Evolutionary conservation across 2,797 vertebrate species (phyloP).

Genomic region (Salarias fasciatus): DNA sequence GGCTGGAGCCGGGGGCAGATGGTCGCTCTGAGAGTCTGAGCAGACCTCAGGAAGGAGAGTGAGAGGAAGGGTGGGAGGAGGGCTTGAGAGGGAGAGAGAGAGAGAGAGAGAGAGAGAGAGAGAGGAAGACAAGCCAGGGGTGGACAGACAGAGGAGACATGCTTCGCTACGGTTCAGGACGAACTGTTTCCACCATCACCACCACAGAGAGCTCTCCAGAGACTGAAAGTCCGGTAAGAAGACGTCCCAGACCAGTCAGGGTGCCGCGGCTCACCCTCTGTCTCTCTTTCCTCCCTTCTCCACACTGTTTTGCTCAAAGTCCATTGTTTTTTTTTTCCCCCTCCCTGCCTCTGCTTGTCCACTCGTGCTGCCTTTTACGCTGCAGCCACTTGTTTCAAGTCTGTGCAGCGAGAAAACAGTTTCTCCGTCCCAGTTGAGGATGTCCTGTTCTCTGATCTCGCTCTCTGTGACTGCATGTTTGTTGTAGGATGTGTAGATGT

Average conservation of each 20-base stretch:
- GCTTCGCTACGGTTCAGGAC: constrained; percentile 75
- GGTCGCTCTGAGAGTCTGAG: constrained; percentile 68
- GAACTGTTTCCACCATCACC: constrained; percentile 72
- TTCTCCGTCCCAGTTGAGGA: constrained; percentile 13
- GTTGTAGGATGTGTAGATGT: constrained; percentile 56
- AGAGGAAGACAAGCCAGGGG: constrained; percentile 64
- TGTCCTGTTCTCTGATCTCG: constrained; percentile 19
- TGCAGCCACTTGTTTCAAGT: constrained; percentile 21
- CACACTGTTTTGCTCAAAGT: constrained; percentile 22
- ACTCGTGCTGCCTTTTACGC: constrained; percentile 19
- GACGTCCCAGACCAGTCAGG: constrained; percentile 23
- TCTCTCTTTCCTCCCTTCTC: constrained; percentile 9
- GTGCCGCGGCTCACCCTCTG: constrained; percentile 10
- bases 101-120: constrained; percentile 60
- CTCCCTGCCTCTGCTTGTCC: constrained; percentile 31
- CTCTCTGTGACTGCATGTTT: constrained; percentile 28
- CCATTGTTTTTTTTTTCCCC: constrained; percentile 2
- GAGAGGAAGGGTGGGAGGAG: constrained; percentile 74
- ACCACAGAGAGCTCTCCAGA: constrained; percentile 70
- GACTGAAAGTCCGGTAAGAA: constrained; percentile 76
- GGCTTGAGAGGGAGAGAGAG: constrained; percentile 72
- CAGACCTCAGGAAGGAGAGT: constrained; percentile 76
- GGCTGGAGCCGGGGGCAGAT: constrained; percentile 66
- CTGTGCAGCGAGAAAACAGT: background rate
- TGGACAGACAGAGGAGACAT: constrained; percentile 78